Base-by-base conservation (phyloP, 2,113 vertebrate species). In the Sialia sialis region DNA sequence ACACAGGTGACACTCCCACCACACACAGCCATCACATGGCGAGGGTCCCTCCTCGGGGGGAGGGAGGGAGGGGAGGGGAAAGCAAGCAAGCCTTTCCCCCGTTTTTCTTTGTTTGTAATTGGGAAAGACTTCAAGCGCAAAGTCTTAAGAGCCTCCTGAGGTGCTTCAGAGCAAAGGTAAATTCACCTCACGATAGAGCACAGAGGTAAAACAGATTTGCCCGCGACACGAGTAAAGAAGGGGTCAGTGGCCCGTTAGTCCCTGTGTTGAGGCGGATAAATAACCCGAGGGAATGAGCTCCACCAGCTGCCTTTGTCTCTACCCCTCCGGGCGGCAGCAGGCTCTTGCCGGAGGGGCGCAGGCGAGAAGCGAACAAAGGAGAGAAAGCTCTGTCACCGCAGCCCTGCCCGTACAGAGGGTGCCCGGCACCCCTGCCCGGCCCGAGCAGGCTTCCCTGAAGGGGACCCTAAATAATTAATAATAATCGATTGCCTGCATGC, bases 361-460 rank as follows among this genome's bases (percentile, higher is more conserved):
- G 52, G 56, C 11, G 15, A 9, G 74, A 76, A 54, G 80, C 17
- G 95, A 97, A 98, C 98, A 98, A 98, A 96, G 97, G 62, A 22
- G 34, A 83, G 96, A 59, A 68, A 95, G 81, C 12, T 64, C 41
- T 2, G 87, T 34, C 41, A 79, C 16, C 8, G 13, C 59, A 81
- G 87, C 16, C 83, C 72, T 49, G 94, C 90, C 11, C 84, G 62
- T 10, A 10, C 63, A 0, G 55, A 27, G 93, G 92, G 78, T 56
- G 36, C 69, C 67, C 67, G 39, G 20, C 72, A 39, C 6, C 62
- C 75, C 64, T 58, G 74, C 26, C 58, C 11, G 55, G 30, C 14
- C 58, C 2, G 32, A 46, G 32, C 69, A 25, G 67, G 84, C 54
- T 87, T 23, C 68, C 69, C 60, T 48, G 81, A 52, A 69, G 79